Conservation (phyloP, 2,113 vertebrate genomes). For the Talpa occidentalis region DNA sequence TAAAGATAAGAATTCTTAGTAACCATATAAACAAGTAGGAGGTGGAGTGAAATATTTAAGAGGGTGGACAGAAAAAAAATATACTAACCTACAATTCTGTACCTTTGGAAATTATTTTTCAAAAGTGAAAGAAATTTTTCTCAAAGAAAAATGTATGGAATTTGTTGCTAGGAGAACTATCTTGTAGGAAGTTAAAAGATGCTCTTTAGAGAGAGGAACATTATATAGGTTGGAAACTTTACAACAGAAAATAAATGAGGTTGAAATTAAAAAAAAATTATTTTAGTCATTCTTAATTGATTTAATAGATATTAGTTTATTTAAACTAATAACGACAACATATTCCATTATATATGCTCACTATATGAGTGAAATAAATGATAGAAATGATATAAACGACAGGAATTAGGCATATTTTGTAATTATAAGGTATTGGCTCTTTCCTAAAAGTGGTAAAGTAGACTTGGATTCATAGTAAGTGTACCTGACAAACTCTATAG, state of each 20-base stretch:
- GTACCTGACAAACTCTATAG: background rate
- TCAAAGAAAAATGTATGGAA: background rate
- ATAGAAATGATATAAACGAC: background rate
- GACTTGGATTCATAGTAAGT: background rate
- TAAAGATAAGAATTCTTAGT: background rate
- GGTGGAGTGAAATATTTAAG: background rate
- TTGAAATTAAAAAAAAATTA: background rate
- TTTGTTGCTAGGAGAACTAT: background rate
- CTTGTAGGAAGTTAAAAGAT: background rate
- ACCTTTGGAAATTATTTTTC: background rate
- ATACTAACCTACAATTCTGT: background rate
- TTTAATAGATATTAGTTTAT: background rate
- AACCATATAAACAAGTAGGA: background rate
- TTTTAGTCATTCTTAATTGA: background rate
- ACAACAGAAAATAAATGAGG: background rate
- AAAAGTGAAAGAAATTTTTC: background rate
- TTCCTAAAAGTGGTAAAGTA: background rate
- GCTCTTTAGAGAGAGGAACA: background rate
- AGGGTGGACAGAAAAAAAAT: background rate
- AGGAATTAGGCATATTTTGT: background rate
- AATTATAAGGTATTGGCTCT: background rate
- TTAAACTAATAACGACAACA: background rate
- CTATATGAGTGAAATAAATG: background rate
- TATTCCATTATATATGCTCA: background rate
- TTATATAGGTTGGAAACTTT: background rate